Conservation (phyloP, 1,140 invertebrate species). For the Anastatus disparis region DNA sequence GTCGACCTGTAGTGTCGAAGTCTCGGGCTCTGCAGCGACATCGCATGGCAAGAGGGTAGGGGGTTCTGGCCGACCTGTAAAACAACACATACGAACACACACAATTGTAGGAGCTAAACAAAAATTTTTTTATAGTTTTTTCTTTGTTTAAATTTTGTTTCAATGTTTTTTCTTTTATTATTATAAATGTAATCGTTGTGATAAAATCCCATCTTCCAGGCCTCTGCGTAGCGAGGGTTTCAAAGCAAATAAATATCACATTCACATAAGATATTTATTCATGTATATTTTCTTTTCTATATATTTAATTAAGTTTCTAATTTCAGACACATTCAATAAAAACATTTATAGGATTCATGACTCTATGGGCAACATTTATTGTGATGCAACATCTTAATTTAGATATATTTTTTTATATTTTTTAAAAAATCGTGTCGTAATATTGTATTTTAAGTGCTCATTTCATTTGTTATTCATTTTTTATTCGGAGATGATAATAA, state of each 20-base stretch:
- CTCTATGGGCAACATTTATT: too few species aligned
- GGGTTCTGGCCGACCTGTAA: slow-evolving; percentile 65
- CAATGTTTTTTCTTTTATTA: background rate
- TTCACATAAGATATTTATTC: too few species aligned
- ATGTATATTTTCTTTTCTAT: slow-evolving; percentile 22
- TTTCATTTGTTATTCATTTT: too few species aligned
- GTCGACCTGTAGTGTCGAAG: slow-evolving; percentile 68
- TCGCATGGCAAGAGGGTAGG: slow-evolving; percentile 66
- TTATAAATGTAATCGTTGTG: background rate
- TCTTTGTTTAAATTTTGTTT: slow-evolving; percentile 3
- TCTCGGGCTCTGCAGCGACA: slow-evolving; percentile 67
- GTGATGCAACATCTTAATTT: too few species aligned
- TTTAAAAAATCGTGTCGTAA: too few species aligned
- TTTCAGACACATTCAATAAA: too few species aligned
- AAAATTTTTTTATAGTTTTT: background rate
- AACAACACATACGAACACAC: slow-evolving; percentile 57
- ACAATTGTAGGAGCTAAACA: slow-evolving; percentile 22
- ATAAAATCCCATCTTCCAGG: background rate
- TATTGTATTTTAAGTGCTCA: too few species aligned
- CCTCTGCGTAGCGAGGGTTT: background rate
- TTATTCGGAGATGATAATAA: too few species aligned
- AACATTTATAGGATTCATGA: too few species aligned
- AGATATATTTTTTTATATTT: too few species aligned
- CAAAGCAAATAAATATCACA: too few species aligned
- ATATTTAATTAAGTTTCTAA: too few species aligned